Evolutionary conservation across 2,113 vertebrate genomes (phyloP).

Genomic region (Hemiprocne comata): DNA sequence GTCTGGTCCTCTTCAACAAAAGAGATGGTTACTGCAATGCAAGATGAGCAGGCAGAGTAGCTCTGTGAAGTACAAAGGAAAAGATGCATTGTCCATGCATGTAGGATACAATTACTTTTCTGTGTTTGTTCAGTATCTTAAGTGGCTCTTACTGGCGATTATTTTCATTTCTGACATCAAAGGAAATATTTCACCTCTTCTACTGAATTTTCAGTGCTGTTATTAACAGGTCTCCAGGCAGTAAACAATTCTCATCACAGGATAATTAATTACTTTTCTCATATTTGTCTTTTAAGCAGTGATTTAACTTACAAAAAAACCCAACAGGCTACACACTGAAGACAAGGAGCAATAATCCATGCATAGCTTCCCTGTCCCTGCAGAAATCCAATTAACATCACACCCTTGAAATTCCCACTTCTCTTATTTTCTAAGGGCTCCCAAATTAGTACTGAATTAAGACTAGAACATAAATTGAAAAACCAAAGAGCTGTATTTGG

Average conservation of each 20-base stretch:
- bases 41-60: neutral
- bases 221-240: neutral
- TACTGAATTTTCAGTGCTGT: neutral
- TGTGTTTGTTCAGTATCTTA: neutral
- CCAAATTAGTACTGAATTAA: neutral
- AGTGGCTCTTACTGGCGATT: neutral
- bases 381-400: neutral
- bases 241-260: neutral
- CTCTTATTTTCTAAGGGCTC: neutral
- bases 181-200: neutral
- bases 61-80: neutral
- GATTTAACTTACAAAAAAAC: neutral
- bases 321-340: neutral
- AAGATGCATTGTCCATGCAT: accelerated
- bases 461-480: neutral
- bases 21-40: neutral
- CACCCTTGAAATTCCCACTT: neutral
- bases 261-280: neutral
- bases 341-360: neutral
- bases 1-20: neutral
- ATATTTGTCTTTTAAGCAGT: neutral
- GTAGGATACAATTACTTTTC: neutral
- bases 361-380: neutral
- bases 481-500: neutral
- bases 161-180: neutral